Evolutionary conservation across 2,888 invertebrate genomes (phyloP).

Genomic region (Steromphala cineraria): DNA sequence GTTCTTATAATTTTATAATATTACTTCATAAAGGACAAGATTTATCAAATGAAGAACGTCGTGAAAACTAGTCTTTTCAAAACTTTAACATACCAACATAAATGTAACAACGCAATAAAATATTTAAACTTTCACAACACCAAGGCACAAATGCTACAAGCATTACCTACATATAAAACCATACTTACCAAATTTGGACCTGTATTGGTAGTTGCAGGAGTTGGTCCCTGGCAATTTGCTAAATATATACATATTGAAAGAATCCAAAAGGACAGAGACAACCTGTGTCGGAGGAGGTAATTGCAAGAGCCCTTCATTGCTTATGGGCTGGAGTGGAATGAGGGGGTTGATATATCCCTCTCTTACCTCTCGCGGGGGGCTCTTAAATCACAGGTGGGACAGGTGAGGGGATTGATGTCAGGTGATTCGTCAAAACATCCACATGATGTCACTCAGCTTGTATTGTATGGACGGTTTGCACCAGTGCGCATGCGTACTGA

Average conservation of each 20-base stretch:
- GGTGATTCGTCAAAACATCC: background rate
- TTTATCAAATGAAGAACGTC: too few relatives aligned
- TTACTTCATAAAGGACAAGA: too few relatives aligned
- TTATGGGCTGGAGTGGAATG: background rate
- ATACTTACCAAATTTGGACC: background rate
- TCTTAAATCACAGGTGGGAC: background rate
- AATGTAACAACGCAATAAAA: too few relatives aligned
- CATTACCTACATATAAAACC: too few relatives aligned
- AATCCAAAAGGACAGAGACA: background rate
- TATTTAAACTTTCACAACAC: too few relatives aligned
- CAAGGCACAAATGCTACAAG: too few relatives aligned
- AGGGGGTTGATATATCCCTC: background rate
- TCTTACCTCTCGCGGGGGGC: background rate
- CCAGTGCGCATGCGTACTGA: too few relatives aligned
- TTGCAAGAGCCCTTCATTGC: background rate
- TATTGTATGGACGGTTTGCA: too few relatives aligned
- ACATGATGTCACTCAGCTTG: too few relatives aligned
- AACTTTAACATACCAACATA: too few relatives aligned
- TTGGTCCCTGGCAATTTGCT: background rate
- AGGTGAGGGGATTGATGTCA: background rate
- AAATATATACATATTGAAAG: background rate
- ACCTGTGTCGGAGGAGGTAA: background rate
- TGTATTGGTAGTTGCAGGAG: background rate
- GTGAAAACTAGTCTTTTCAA: too few relatives aligned
- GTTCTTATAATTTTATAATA: too few relatives aligned